Conservation (phyloP, 1,140 invertebrate species). For the Oryctes rhinoceros region DNA sequence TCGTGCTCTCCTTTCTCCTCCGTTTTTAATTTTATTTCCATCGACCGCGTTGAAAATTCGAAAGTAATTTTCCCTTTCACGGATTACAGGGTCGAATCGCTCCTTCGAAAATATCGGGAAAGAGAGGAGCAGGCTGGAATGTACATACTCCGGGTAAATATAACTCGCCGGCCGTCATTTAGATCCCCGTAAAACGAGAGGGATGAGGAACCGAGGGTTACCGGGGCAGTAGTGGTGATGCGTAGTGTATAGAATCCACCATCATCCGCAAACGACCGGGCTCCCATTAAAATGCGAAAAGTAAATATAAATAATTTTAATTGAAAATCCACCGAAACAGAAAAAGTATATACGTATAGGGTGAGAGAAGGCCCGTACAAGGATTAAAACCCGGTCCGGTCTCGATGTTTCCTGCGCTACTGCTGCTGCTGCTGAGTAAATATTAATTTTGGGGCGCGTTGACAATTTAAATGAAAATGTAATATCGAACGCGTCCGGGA, state of each 20-base stretch:
- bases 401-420: no score
- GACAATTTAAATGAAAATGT: conserved; percentile 37
- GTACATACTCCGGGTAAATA: background rate
- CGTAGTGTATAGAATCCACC: background rate
- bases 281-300: conserved; percentile 17
- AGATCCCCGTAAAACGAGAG: background rate
- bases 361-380: background rate
- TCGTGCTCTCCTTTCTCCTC: background rate
- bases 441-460: conserved; percentile 28
- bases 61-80: background rate
- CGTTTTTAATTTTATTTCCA: conserved; percentile 21
- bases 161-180: background rate
- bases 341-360: background rate
- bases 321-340: conserved; percentile 28
- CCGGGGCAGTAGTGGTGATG: background rate
- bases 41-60: background rate
- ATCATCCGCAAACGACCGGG: background rate
- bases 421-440: background rate
- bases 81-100: background rate
- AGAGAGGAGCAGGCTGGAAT: background rate
- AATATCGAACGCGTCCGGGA: conserved; percentile 27
- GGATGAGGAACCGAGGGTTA: background rate
- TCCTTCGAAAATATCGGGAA: background rate
- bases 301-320: conserved; percentile 37
- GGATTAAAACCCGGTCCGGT: conserved; percentile 2